Evolutionary conservation across 30 jellyfish, hydroid and myxozoan species (phyloP).

Genomic region (Hydractinia echinata): DNA sequence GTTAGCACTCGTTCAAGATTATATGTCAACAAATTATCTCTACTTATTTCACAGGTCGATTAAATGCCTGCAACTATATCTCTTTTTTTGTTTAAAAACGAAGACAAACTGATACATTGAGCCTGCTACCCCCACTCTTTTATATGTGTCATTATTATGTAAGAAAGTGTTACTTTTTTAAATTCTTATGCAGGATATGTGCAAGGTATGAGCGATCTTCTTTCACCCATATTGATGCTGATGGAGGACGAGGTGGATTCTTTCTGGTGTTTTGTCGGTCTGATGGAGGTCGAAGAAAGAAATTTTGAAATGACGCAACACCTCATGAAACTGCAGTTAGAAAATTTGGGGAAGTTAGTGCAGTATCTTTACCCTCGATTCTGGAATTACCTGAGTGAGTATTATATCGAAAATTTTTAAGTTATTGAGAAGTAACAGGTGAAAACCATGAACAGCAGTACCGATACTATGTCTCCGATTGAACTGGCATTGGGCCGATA

Average conservation of each 20-base stretch:
- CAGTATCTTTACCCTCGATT: slow-evolving; percentile 68
- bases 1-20: too few species aligned
- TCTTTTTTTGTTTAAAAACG: too few species aligned
- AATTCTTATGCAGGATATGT: slow-evolving; percentile 62
- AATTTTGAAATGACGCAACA: slow-evolving; percentile 81
- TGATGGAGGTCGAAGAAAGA: slow-evolving; percentile 75
- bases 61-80: too few species aligned
- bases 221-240: slow-evolving; percentile 71
- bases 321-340: slow-evolving; percentile 67
- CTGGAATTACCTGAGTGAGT: slow-evolving; percentile 55
- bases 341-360: slow-evolving; percentile 44
- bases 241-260: slow-evolving; percentile 87
- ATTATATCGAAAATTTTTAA: neutral
- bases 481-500: too few species aligned
- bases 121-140: too few species aligned
- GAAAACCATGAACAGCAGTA: neutral
- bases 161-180: neutral
- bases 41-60: too few species aligned
- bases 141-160: neutral
- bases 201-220: slow-evolving; percentile 96
- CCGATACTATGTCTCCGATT: too few species aligned
- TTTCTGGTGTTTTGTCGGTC: slow-evolving; percentile 95
- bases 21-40: too few species aligned
- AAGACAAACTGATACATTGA: too few species aligned
- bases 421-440: neutral